Percentiles rank a stretch among this genome's conserved stretches.
Conservation (phyloP, 2,113 vertebrate genomes). For the Bubo blakistoni region DNA sequence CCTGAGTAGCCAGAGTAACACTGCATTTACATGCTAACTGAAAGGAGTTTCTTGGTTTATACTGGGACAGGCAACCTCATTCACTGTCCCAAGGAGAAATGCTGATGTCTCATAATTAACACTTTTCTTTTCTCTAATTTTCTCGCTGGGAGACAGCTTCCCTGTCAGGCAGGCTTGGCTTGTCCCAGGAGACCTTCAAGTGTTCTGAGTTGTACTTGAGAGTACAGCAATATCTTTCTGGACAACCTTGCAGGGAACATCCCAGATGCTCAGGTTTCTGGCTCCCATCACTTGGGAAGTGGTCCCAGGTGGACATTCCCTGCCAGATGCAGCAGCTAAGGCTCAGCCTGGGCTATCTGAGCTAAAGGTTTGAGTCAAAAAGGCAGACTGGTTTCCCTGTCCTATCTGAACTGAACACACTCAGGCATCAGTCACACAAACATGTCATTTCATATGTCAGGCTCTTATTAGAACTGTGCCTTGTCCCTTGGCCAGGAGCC, state of each 20-base stretch:
- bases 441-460: not conserved
- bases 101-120: constrained; percentile 1
- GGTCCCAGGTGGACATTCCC: not conserved
- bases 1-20: not conserved
- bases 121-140: not conserved
- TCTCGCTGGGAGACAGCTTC: not conserved
- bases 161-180: not conserved
- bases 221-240: not conserved
- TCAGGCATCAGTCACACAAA: not conserved
- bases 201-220: not conserved
- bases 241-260: not conserved
- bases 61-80: not conserved
- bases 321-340: not conserved
- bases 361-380: not conserved
- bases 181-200: not conserved
- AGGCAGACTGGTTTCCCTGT: not conserved
- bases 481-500: not conserved
- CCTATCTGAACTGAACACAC: not conserved
- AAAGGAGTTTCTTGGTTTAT: not conserved
- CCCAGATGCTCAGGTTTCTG: not conserved
- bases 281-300: not conserved
- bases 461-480: not conserved
- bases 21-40: not conserved
- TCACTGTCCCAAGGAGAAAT: not conserved
- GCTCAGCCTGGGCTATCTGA: not conserved